A percentile compares a stretch with the other conserved stretches of the same genome.
Conservation (phyloP, 2,113 vertebrate species). For the Beaufortia kweichowensis region DNA sequence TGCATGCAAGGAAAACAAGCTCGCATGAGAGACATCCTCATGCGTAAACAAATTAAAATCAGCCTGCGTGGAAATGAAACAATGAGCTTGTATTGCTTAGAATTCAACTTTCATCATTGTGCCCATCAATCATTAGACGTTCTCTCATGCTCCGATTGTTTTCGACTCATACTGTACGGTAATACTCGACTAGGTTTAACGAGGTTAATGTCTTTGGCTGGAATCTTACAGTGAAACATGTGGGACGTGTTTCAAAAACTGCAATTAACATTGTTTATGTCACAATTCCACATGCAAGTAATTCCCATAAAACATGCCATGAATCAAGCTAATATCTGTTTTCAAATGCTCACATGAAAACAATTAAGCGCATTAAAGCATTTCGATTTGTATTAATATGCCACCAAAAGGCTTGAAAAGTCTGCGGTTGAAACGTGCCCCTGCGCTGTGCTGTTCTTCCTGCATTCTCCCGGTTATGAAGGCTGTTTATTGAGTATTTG, state of each 20-base stretch:
- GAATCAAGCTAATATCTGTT: constrained; percentile 53
- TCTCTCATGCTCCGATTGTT: constrained; percentile 38
- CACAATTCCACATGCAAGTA: constrained; percentile 51
- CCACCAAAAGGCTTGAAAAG: constrained; percentile 48
- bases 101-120: constrained; percentile 7
- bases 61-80: constrained; percentile 39
- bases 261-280: constrained; percentile 55
- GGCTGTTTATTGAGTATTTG: constrained; percentile 52
- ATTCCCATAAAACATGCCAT: constrained; percentile 58
- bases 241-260: constrained; percentile 57
- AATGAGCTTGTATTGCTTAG: constrained; percentile 7
- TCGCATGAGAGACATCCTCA: constrained; percentile 56
- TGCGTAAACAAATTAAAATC: constrained; percentile 55
- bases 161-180: constrained; percentile 55
- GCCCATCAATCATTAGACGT: constrained; percentile 59
- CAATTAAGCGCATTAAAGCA: constrained; percentile 60
- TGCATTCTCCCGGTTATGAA: constrained; percentile 29
- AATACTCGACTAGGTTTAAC: constrained; percentile 63
- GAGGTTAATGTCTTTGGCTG: constrained; percentile 58
- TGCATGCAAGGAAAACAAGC: constrained; percentile 44
- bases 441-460: constrained; percentile 46
- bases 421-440: constrained; percentile 42
- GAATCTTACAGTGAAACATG: constrained; percentile 56
- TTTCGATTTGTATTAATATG: constrained; percentile 28
- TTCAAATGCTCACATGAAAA: constrained; percentile 58